Conservation (phyloP, 2,888 invertebrate genomes). For the Campaea margaritaria region DNA sequence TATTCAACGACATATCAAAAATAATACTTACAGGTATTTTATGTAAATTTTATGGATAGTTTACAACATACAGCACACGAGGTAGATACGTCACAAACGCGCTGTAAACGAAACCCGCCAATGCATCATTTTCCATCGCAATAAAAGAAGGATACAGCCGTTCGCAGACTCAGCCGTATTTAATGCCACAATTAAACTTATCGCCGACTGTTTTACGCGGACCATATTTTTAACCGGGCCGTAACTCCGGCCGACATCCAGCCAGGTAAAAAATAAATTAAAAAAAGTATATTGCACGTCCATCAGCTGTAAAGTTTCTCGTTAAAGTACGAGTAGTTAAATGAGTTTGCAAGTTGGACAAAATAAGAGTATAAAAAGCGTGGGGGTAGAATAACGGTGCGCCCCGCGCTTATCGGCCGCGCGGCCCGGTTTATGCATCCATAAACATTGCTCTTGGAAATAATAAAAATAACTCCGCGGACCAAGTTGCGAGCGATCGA, state of each 20-base stretch:
- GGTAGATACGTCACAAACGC: background rate
- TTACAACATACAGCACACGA: too few relatives aligned
- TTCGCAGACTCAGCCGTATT: slow-evolving; percentile 34
- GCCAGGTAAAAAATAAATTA: slow-evolving; percentile 38
- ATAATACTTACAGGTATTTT: too few relatives aligned
- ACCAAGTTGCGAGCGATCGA: slow-evolving; percentile 23
- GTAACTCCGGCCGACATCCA: slow-evolving; percentile 32
- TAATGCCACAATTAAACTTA: slow-evolving; percentile 42
- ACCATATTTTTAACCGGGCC: slow-evolving; percentile 35
- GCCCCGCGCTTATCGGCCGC: slow-evolving; percentile 51
- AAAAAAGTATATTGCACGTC: slow-evolving; percentile 41
- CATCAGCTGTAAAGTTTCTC: slow-evolving; percentile 38
- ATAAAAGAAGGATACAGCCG: slow-evolving; percentile 35
- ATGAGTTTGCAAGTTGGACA: slow-evolving; percentile 42
- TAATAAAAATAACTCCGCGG: slow-evolving; percentile 59
- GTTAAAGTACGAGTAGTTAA: slow-evolving; percentile 43
- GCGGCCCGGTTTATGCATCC: slow-evolving; percentile 51
- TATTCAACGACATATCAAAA: too few relatives aligned
- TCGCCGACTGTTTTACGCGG: slow-evolving; percentile 34
- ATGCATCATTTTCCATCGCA: slow-evolving; percentile 12
- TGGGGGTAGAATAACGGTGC: slow-evolving; percentile 17
- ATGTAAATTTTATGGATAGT: too few relatives aligned
- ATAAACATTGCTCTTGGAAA: slow-evolving; percentile 61
- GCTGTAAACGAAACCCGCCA: slow-evolving; percentile 7
- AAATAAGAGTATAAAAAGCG: slow-evolving; percentile 41